Evolutionary conservation across 2,888 invertebrate species (phyloP).

Genomic region (Eupithecia pulchellata): DNA sequence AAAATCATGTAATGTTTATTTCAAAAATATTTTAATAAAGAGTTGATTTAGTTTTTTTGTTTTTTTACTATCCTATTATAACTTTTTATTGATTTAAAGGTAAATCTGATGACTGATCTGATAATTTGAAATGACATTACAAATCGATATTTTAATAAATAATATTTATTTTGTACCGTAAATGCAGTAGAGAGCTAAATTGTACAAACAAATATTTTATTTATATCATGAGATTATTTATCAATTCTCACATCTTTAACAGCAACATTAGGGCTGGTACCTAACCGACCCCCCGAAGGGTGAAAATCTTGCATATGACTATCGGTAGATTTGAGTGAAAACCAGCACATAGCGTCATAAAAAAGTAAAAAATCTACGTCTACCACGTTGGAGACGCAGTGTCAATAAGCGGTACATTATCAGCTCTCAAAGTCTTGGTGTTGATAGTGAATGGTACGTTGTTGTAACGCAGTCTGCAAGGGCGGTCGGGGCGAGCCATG

Average conservation of each 20-base stretch:
- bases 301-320: neutral
- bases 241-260: neutral
- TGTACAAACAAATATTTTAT: neutral
- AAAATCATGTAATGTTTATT: slow-evolving; percentile 46
- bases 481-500: slow-evolving; percentile 89
- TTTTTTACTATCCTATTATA: neutral
- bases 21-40: slow-evolving; percentile 54
- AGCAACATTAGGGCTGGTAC: neutral
- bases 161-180: slow-evolving; percentile 28
- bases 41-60: slow-evolving; percentile 50
- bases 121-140: too few relatives aligned
- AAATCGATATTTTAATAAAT: slow-evolving; percentile 19
- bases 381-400: slow-evolving; percentile 72
- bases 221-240: neutral
- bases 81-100: neutral
- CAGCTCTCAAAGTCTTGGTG: slow-evolving; percentile 72
- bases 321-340: neutral
- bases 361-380: neutral
- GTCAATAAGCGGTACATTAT: slow-evolving; percentile 73
- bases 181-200: slow-evolving; percentile 27
- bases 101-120: neutral
- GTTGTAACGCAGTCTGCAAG: slow-evolving; percentile 87
- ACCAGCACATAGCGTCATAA: neutral
- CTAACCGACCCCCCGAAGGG: too few relatives aligned
- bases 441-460: slow-evolving; percentile 75